Percentiles rank a stretch among this genome's conserved stretches.
Conservation (phyloP, 2,113 vertebrate genomes). For the Amia ocellicauda region DNA sequence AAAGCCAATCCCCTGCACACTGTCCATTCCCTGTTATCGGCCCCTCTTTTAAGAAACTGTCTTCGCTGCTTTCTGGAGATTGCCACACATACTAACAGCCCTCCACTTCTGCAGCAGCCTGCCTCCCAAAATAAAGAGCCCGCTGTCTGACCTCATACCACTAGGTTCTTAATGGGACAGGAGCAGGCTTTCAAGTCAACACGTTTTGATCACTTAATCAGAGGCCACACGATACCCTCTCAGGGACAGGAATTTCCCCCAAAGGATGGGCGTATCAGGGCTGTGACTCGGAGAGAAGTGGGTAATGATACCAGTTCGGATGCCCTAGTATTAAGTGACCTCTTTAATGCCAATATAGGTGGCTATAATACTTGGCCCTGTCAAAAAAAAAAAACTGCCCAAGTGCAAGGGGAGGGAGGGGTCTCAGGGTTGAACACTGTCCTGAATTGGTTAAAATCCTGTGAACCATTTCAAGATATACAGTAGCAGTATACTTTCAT, state of each 20-base stretch:
- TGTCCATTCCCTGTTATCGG: slow-evolving; percentile 15
- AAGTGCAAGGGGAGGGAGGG: neutral
- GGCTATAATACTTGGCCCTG: neutral
- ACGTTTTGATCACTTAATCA: slow-evolving; percentile 41
- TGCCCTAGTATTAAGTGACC: neutral
- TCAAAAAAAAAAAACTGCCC: no score
- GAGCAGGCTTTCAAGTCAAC: slow-evolving; percentile 24
- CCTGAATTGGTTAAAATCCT: neutral
- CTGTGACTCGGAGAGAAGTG: slow-evolving; percentile 35
- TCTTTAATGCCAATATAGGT: neutral
- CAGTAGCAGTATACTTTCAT: no score
- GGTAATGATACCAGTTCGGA: neutral
- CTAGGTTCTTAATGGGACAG: neutral
- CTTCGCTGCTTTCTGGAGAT: slow-evolving; percentile 29
- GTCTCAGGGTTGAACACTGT: no score
- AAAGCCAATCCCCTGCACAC: neutral
- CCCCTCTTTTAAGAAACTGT: slow-evolving; percentile 39
- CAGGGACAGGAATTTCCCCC: slow-evolving; percentile 14
- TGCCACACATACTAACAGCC: slow-evolving; percentile 11
- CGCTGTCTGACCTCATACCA: neutral
- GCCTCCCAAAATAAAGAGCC: slow-evolving; percentile 14
- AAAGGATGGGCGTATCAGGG: slow-evolving; percentile 26
- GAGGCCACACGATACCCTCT: slow-evolving; percentile 34
- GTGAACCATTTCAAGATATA: no score
- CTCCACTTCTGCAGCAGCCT: slow-evolving; percentile 12